phyloP scores from a whole-genome alignment of 2,113 vertebrate genomes.

The Strix uralensis region DNA sequence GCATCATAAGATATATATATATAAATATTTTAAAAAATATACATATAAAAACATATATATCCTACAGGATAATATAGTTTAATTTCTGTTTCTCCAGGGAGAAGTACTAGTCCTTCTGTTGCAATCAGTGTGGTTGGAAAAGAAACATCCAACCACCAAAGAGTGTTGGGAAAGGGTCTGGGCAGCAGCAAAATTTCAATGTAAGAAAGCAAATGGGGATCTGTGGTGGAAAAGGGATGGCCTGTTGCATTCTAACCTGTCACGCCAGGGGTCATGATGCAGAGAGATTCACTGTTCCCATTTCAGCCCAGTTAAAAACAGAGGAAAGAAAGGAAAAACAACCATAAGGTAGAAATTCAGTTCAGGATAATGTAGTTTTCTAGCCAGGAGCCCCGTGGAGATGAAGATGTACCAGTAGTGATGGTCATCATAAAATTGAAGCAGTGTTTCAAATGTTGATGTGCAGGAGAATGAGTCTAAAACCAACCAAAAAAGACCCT shows the following conservation, averaged over 20 bases:
- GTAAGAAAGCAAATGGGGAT: background rate
- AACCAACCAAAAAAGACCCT: background rate
- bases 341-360: background rate
- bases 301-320: background rate
- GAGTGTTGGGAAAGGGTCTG: background rate
- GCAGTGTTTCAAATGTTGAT: background rate
- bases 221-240: background rate
- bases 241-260: background rate
- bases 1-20: background rate
- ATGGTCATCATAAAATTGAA: background rate
- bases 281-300: background rate
- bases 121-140: background rate
- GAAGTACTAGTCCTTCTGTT: background rate
- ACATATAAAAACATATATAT: no score
- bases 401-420: background rate
- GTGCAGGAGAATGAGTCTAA: background rate
- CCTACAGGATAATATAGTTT: background rate
- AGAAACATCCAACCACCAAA: background rate
- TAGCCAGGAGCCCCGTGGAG: background rate
- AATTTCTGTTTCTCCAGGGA: background rate
- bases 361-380: background rate
- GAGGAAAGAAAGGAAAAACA: background rate
- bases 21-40: background rate
- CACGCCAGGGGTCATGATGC: fast-evolving
- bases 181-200: fast-evolving